phyloP scores from a whole-genome alignment of 2,113 vertebrate species.

The Probosciger aterrimus region DNA sequence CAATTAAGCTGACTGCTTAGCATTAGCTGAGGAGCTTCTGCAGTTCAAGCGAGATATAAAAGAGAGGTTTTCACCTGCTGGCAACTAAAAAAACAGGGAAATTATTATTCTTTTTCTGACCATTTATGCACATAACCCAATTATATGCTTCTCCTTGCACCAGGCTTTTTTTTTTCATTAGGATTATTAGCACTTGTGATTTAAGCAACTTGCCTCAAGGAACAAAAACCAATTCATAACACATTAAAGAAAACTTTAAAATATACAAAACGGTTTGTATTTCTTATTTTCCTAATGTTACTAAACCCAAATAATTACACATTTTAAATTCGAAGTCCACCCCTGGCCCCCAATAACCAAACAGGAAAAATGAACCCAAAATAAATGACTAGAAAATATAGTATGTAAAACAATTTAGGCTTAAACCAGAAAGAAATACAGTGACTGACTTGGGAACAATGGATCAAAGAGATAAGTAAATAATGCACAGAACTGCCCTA shows the following conservation, averaged over 20 bases:
- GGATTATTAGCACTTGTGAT: not conserved
- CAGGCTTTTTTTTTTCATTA: not conserved
- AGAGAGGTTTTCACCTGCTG: constrained; percentile 31
- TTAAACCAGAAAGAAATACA: not conserved
- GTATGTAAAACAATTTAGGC: not conserved
- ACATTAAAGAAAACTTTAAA: not conserved
- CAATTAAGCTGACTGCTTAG: constrained; percentile 15
- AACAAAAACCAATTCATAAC: not conserved
- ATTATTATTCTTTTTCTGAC: not conserved
- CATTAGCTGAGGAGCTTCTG: not conserved
- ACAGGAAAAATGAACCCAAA: constrained; percentile 9
- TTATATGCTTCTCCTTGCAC: not conserved
- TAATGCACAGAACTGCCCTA: constrained; percentile 14
- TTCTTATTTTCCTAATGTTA: not conserved
- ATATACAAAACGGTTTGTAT: not conserved
- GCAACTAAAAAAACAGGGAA: not conserved
- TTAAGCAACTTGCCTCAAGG: not conserved
- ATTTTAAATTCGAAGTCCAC: not conserved
- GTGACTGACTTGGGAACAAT: constrained; percentile 1
- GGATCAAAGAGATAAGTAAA: constrained; percentile 47
- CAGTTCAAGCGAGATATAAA: constrained; percentile 14
- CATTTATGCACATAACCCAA: not conserved
- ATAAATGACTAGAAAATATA: not conserved
- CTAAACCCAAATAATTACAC: not conserved
- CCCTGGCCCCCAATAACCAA: not conserved